Evolutionary conservation across 2,113 vertebrate species (phyloP).

Genomic region (Ammodytes dubius): DNA sequence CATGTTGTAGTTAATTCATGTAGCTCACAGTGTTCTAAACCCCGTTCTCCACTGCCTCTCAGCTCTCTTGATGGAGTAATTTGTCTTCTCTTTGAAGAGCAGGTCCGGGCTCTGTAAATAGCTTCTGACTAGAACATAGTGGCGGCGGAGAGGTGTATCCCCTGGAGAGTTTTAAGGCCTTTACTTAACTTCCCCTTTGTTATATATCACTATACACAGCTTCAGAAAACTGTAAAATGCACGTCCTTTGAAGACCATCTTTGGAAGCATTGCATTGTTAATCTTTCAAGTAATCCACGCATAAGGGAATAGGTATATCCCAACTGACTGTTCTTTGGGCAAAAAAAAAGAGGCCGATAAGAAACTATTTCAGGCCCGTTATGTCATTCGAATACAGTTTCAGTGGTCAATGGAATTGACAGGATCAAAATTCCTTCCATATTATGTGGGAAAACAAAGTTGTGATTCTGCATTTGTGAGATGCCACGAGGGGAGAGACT

Average conservation of each 20-base stretch:
- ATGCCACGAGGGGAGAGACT: slow-evolving; percentile 12
- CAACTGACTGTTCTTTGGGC: slow-evolving; percentile 59
- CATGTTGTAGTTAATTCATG: slow-evolving; percentile 57
- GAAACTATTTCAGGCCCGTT: slow-evolving; percentile 28
- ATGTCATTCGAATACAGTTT: slow-evolving; percentile 50
- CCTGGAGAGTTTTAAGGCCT: slow-evolving; percentile 68
- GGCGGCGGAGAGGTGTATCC: slow-evolving; percentile 68
- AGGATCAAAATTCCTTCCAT: background rate
- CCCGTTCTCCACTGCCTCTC: background rate
- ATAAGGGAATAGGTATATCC: slow-evolving; percentile 61
- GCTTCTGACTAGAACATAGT: slow-evolving; percentile 50
- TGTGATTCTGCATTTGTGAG: slow-evolving; percentile 3
- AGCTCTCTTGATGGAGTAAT: slow-evolving; percentile 54
- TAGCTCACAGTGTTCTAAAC: slow-evolving; percentile 30
- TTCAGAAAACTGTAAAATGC: slow-evolving; percentile 59
- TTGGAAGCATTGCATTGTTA: slow-evolving; percentile 73
- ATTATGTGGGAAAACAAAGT: slow-evolving; percentile 34
- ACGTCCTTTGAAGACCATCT: slow-evolving; percentile 74
- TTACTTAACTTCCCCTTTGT: slow-evolving; percentile 68
- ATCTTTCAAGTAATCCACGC: slow-evolving; percentile 70
- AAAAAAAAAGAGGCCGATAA: slow-evolving; percentile 41
- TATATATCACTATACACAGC: slow-evolving; percentile 58
- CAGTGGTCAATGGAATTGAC: slow-evolving; percentile 16
- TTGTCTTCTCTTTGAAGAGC: slow-evolving; percentile 64
- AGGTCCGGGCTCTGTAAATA: slow-evolving; percentile 55